Conservation (phyloP, 2,113 vertebrate genomes). For the Malurus elegans region DNA sequence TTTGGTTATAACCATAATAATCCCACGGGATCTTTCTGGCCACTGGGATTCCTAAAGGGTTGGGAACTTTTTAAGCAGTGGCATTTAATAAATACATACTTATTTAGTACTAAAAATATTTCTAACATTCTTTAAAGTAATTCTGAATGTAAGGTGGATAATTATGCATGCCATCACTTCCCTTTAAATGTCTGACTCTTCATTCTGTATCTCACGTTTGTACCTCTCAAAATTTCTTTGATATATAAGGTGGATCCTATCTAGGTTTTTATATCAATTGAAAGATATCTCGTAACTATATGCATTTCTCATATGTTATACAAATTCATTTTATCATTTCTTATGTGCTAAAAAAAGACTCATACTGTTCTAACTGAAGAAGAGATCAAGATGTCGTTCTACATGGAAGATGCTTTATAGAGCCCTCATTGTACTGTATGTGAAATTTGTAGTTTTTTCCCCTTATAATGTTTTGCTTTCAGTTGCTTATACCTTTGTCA, state of each 20-base stretch:
- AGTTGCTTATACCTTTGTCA: background rate
- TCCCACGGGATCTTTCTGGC: background rate
- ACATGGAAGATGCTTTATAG: background rate
- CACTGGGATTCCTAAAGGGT: background rate
- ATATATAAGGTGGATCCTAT: background rate
- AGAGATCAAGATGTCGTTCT: background rate
- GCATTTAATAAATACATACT: background rate
- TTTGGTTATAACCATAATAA: slow-evolving; percentile 2
- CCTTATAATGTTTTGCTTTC: background rate
- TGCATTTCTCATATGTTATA: background rate
- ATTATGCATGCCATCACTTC: background rate
- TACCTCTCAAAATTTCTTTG: background rate
- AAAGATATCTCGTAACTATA: background rate
- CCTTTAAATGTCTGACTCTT: background rate
- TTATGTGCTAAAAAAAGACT: background rate
- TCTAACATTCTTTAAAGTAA: background rate
- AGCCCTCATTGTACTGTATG: background rate
- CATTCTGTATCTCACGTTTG: background rate
- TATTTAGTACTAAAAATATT: background rate
- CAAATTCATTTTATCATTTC: background rate
- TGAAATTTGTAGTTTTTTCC: background rate
- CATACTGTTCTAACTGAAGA: background rate
- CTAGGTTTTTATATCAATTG: background rate
- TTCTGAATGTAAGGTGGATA: background rate
- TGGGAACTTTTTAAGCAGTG: background rate